Evolutionary conservation across 2,888 invertebrate species (phyloP), one percentile per base, ranked within the genome.

Genomic region (Agapostemon virescens): DNA sequence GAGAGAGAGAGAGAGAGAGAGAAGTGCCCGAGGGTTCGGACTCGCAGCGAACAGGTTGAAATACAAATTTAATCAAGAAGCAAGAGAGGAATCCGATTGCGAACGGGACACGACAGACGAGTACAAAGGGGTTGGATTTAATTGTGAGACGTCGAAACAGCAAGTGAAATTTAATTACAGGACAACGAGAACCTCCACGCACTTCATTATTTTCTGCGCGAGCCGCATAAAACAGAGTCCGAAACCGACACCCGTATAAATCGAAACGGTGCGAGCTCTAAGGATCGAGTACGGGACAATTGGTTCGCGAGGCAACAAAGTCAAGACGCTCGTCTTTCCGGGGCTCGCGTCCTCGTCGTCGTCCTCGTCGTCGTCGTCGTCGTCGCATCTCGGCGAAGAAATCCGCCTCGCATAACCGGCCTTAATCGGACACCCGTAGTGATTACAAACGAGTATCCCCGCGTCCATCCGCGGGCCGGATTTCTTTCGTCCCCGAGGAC

Each of bases 381-480:
- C 52, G 52, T 0, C 13, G 23, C 26, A 15, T 26, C 23, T 15
- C 15, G 52, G 33, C 61, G 52, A 42, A 63, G 77, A 49, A n/a
- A 74, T 77, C 71, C 74, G 71, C 68, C 64, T 82, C 75, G 78
- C 63, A 69, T 69, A 82, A 74, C 68, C 71, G 83, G 74, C 55
- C 80, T 81, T 84, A 82, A 84, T 84, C 84, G 84, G 75, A 84
- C 84, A 82, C 84, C 84, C 84, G 84, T 84, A 84, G 84, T 75
- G 84, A 84, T 82, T 84, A 79, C 79, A 84, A 84, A 84, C 84
- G 84, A 82, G 84, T 74, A 84, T 72, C 72, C 75, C 45, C 75
- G 79, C 72, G 79, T 81, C 79, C 75, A 69, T 84, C 80, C 75
- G 55, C 33, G 68, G 67, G 74, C 72, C 70, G 79, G 72, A 86